Conservation (phyloP, 1,140 invertebrate species). For the Temnothorax curvispinosus region DNA sequence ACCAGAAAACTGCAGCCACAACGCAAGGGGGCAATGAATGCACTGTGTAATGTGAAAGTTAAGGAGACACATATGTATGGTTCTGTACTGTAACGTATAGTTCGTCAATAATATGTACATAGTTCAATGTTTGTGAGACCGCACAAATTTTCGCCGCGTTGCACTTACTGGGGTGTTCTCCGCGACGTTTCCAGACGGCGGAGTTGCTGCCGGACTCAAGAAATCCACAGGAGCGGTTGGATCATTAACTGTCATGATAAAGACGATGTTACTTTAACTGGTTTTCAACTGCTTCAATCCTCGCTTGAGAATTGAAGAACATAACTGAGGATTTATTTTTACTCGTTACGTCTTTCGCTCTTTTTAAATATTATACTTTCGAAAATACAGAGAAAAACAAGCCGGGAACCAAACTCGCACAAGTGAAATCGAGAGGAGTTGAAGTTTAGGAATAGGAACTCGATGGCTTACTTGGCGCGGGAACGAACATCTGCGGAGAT, state of each 20-base stretch:
- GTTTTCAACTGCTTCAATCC: background rate
- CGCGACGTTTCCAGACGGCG: slow-evolving; percentile 62
- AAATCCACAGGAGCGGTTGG: slow-evolving; percentile 87
- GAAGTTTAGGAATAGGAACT: background rate
- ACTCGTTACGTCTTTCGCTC: background rate
- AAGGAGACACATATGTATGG: slow-evolving; percentile 41
- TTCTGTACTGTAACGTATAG: slow-evolving; percentile 69
- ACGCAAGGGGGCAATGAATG: slow-evolving; percentile 53
- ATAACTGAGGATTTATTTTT: background rate
- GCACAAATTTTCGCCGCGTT: background rate
- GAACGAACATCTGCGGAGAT: slow-evolving; percentile 86
- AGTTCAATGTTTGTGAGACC: slow-evolving; percentile 13
- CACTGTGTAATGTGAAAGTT: slow-evolving; percentile 50
- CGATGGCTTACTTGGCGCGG: slow-evolving; percentile 83
- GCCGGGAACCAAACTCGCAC: background rate
- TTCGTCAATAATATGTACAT: slow-evolving; percentile 49
- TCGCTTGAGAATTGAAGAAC: too few relatives aligned
- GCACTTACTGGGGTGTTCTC: slow-evolving; percentile 82
- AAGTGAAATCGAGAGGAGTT: background rate
- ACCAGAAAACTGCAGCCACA: slow-evolving; percentile 76
- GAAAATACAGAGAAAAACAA: background rate
- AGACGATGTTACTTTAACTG: background rate
- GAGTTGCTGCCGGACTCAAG: slow-evolving; percentile 83
- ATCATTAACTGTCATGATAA: slow-evolving; percentile 83
- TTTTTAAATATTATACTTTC: background rate